Conservation (phyloP, 2,797 vertebrate genomes). For the Neosalanx taihuensis region DNA sequence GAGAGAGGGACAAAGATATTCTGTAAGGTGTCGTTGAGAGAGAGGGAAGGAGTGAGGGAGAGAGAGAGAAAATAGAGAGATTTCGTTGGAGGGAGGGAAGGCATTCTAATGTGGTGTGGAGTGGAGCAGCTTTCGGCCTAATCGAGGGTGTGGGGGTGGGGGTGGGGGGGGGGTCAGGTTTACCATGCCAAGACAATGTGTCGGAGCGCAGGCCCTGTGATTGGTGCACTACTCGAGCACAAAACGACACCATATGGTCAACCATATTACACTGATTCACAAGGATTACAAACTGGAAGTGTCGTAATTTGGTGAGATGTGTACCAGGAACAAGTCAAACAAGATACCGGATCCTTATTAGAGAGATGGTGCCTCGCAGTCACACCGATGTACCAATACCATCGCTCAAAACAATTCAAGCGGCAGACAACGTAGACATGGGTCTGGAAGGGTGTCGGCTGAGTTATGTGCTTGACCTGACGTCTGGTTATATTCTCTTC, state of each 20-base stretch:
- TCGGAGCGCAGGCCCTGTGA: conserved; percentile 33
- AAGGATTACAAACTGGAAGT: neutral
- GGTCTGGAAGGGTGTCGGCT: conserved; percentile 48
- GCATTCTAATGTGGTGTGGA: neutral
- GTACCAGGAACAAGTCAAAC: neutral
- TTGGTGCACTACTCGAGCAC: conserved; percentile 41
- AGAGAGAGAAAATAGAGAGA: neutral
- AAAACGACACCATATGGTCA: conserved; percentile 45
- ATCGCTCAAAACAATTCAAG: conserved; percentile 23
- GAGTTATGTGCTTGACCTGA: conserved; percentile 33
- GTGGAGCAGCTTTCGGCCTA: conserved; percentile 24
- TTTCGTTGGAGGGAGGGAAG: neutral
- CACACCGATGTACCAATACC: conserved; percentile 47
- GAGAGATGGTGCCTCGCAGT: conserved; percentile 35
- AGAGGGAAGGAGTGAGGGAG: neutral
- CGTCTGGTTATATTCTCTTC: conserved; percentile 35
- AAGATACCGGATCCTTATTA: conserved; percentile 3
- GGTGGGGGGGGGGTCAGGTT: neutral
- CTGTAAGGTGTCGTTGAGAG: too few relatives aligned
- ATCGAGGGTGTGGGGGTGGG: neutral
- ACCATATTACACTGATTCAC: conserved; percentile 26
- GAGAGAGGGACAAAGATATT: neutral
- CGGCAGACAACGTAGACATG: conserved; percentile 49
- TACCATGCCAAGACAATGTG: conserved; percentile 35
- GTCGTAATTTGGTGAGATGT: neutral